Percentiles rank a stretch among this genome's conserved stretches.
phyloP scores from a whole-genome alignment of 1,140 invertebrate species.

The Diorhabda elongata region DNA sequence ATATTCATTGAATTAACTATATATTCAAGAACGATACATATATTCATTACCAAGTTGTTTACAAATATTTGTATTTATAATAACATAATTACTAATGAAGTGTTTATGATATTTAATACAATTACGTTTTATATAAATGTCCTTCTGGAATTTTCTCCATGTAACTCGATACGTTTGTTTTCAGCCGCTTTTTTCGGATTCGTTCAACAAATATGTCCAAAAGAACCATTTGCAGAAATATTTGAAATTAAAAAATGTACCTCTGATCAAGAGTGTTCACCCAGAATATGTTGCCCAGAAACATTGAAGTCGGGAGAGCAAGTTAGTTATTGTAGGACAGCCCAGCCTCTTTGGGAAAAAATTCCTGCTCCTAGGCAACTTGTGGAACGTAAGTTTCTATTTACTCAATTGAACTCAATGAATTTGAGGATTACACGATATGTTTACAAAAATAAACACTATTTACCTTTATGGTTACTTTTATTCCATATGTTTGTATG shows the following conservation, averaged over 20 bases:
- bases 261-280: constrained; percentile 64
- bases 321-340: constrained; percentile 62
- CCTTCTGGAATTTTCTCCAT: too few species aligned
- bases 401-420: not conserved
- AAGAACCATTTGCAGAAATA: constrained; percentile 59
- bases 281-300: constrained; percentile 67
- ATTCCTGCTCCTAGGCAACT: constrained; percentile 52
- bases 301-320: constrained; percentile 43
- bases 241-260: constrained; percentile 62
- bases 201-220: constrained; percentile 61
- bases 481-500: too few species aligned
- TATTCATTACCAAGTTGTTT: too few species aligned
- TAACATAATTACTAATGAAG: too few species aligned
- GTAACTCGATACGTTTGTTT: constrained; percentile 23
- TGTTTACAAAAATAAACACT: too few species aligned
- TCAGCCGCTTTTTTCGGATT: constrained; percentile 58
- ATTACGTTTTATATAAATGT: too few species aligned
- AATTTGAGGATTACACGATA: too few species aligned
- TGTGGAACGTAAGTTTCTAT: constrained; percentile 47
- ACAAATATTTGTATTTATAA: too few species aligned
- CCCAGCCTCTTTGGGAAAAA: constrained; percentile 58
- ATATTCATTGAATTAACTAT: too few species aligned
- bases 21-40: too few species aligned
- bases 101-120: too few species aligned
- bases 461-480: too few species aligned